These are phyloP conservation scores for Tamandua tetradactyla DNA, from an alignment of 2,797 vertebrate species.

Conservation along the genomic window DNA sequence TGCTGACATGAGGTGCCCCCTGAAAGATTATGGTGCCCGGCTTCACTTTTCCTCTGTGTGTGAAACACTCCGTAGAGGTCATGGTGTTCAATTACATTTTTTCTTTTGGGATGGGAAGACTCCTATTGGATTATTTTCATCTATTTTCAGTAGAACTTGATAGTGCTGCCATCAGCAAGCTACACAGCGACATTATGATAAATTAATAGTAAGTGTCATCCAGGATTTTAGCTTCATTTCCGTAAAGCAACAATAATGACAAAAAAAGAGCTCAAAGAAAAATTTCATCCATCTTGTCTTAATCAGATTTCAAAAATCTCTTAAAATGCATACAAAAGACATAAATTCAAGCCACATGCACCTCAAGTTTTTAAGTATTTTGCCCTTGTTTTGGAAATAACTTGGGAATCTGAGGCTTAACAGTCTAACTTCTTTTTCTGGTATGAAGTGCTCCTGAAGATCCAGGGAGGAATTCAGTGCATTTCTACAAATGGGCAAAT, in stretches of 20 bases:
- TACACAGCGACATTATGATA: too few species aligned
- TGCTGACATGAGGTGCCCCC: background rate
- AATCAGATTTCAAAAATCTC: background rate
- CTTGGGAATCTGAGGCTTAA: background rate
- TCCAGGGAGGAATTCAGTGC: background rate
- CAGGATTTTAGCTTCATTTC: background rate
- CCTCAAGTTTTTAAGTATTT: background rate
- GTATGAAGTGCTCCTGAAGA: too few species aligned
- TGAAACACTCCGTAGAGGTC: background rate
- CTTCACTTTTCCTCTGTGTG: background rate
- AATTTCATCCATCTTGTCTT: background rate
- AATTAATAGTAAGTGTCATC: background rate
- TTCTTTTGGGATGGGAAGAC: too few species aligned
- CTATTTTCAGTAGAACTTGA: background rate
- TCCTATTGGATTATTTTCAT: background rate
- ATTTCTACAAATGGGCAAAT: background rate
- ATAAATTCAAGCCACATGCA: background rate
- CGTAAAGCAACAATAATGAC: background rate
- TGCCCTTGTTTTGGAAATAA: background rate
- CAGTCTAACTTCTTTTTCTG: background rate
- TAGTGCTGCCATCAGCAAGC: background rate
- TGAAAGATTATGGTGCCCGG: background rate
- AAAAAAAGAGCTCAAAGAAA: background rate
- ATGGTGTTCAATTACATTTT: too few species aligned
- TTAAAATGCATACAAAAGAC: background rate